phyloP scores from a whole-genome alignment of 2,888 invertebrate species.

The Deroplatys truncata region DNA sequence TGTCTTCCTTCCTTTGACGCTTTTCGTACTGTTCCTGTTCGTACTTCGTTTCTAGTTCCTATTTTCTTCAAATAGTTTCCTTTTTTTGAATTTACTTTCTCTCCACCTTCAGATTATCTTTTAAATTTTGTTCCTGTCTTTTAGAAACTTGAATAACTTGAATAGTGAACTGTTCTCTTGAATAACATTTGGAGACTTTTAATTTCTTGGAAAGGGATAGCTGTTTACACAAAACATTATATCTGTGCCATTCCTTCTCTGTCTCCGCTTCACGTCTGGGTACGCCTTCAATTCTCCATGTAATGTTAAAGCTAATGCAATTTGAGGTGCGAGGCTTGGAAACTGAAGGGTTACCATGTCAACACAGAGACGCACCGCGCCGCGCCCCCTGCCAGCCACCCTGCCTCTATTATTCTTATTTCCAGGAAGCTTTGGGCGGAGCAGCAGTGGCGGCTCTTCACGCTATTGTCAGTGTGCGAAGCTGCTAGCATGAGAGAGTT shows the following conservation, averaged over 20 bases:
- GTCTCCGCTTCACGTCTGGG: conserved; percentile 46
- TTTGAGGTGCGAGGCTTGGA: conserved; percentile 40
- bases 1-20: too few relatives aligned
- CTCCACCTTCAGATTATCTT: too few relatives aligned
- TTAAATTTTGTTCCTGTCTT: too few relatives aligned
- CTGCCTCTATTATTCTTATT: not conserved
- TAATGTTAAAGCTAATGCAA: conserved; percentile 53
- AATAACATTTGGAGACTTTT: not conserved
- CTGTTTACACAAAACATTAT: not conserved
- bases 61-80: too few relatives aligned
- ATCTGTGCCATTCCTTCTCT: not conserved
- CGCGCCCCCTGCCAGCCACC: not conserved
- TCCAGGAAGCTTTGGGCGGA: not conserved
- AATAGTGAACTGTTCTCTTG: too few relatives aligned
- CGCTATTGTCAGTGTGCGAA: not conserved
- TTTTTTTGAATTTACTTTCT: too few relatives aligned
- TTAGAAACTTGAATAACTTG: too few relatives aligned
- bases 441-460: not conserved
- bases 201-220: not conserved
- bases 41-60: too few relatives aligned
- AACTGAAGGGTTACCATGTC: conserved; percentile 30
- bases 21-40: too few relatives aligned
- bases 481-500: not conserved
- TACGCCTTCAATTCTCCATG: conserved; percentile 51
- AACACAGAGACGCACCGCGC: conserved; percentile 21